Evolutionary conservation across 1,140 invertebrate genomes (phyloP), one percentile per base, ranked within the genome.

Genomic region (Conus ventricosus): DNA sequence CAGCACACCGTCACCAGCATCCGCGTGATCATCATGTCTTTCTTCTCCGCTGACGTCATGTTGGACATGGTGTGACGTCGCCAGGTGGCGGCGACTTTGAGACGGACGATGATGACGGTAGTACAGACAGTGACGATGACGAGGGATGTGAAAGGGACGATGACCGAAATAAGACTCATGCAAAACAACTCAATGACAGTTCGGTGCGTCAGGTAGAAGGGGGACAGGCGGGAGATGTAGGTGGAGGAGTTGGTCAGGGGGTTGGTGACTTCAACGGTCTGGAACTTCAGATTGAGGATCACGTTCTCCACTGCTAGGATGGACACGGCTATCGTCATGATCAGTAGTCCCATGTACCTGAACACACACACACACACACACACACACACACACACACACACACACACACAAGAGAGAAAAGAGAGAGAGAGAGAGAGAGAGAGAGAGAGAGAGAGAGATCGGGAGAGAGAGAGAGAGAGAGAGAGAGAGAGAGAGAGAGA

Each of bases 1-100:
- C 80, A 81, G 23, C 80, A 81, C 80, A 81, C 80, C 80, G 51
- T 81, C 80, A 81, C 80, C 80, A 81, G 23, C 80, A 81, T 81
- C 23, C 80, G 53, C 51, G 51, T 81, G 53, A 81, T 23, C 6
- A 15, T 4, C 80, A 51, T 17, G 5, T 81, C 80, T 7, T 51
- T 51, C 15, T 81, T 81, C 51, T 81, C 80, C 51, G 53, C 10
- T 81, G 80, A 81, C 80, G 80, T 55, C 80, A 81, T 54, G 20
- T 6, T 54, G 25, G 76, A 78, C 25, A 25, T 25, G 6, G 67
- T n/a, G 51, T 10, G 1, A 10, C 39, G 39, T 6, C 80, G 80
- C 80, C 80, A 81, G 39, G 39, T 10, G 39, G 39, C 11, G 27
- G 80, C 5, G 13, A 81, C 8, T 54, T 54, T 81, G 25, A 89